Evolutionary conservation across 2,113 vertebrate species (phyloP).

Genomic region (Rana temporaria): DNA sequence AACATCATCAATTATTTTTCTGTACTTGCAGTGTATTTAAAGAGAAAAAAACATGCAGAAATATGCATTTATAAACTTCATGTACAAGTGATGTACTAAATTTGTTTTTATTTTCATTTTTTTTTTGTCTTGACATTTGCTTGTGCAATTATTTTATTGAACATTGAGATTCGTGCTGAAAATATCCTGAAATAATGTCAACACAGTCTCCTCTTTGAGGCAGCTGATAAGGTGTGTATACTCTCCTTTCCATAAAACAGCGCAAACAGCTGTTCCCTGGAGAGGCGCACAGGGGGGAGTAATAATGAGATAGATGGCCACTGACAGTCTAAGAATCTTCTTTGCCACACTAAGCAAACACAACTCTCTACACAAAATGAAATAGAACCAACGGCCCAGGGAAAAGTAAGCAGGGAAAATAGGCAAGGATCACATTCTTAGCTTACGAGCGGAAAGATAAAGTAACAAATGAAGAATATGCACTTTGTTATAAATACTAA

Average conservation of each 20-base stretch:
- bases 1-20: too few species aligned
- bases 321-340: background rate
- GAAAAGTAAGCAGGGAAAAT: conserved; percentile 6
- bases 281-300: background rate
- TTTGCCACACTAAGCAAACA: conserved; percentile 6
- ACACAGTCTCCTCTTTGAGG: background rate
- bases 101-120: too few species aligned
- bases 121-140: too few species aligned
- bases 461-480: conserved; percentile 29
- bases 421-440: background rate
- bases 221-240: background rate
- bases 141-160: background rate
- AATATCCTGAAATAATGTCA: background rate
- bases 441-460: background rate
- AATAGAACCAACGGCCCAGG: background rate
- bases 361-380: background rate
- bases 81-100: too few species aligned
- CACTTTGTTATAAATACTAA: conserved; percentile 18
- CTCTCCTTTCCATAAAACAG: background rate
- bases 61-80: too few species aligned
- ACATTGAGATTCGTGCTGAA: background rate
- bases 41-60: too few species aligned
- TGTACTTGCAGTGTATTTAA: too few species aligned
- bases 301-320: background rate
- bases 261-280: background rate